Conservation (phyloP, 2,113 vertebrate species). For the Varanus salvator region DNA sequence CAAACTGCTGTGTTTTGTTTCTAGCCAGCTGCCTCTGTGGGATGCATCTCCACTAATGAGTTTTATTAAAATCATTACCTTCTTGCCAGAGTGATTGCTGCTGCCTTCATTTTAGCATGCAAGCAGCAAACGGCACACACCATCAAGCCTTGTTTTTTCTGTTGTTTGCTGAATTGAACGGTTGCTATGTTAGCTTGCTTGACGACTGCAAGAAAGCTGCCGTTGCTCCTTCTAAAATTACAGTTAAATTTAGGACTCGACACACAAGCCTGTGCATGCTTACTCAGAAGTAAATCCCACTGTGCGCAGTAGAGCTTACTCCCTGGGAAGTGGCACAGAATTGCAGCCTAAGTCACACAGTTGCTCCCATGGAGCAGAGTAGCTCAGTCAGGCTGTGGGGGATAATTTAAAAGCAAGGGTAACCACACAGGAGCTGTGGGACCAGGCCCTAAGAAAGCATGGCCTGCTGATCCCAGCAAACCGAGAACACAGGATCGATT, state of each 20-base stretch:
- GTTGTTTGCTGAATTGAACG: background rate
- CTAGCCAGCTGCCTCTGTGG: background rate
- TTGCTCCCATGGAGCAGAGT: background rate
- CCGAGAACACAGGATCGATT: too few relatives aligned
- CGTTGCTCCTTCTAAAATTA: background rate
- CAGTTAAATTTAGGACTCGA: background rate
- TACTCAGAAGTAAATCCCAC: background rate
- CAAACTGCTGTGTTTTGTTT: background rate
- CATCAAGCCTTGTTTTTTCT: background rate
- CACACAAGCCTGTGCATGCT: background rate
- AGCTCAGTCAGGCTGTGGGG: background rate
- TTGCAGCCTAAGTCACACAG: background rate
- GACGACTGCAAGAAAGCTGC: rapidly evolving
- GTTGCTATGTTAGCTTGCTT: background rate
- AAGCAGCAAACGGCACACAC: background rate
- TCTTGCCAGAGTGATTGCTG: background rate
- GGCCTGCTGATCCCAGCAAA: background rate
- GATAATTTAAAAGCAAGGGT: background rate
- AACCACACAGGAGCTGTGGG: background rate
- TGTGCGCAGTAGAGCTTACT: background rate
- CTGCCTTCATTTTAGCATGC: rapidly evolving
- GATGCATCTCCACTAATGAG: background rate
- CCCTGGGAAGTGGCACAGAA: background rate
- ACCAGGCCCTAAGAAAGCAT: background rate
- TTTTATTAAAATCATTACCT: conserved; percentile 21